phyloP scores from a whole-genome alignment of 2,888 invertebrate species.

The Cynaeus angustus region DNA sequence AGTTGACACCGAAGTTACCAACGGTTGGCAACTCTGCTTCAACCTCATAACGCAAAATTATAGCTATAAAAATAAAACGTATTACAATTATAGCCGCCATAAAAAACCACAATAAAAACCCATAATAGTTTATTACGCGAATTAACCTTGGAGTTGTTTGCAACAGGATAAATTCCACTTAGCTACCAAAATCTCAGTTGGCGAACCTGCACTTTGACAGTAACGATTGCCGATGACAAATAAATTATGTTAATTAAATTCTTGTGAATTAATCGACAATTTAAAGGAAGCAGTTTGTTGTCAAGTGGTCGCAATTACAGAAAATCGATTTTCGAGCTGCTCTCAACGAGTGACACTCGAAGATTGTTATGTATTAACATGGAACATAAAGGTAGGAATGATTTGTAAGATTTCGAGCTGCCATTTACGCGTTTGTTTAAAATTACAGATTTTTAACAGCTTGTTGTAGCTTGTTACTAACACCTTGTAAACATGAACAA shows the following conservation, averaged over 20 bases:
- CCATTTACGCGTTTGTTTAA: no score
- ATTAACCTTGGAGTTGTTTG: not conserved
- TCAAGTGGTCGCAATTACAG: conserved; percentile 7
- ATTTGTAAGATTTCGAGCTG: no score
- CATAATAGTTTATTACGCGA: not conserved
- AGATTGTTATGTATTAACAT: conserved; percentile 18
- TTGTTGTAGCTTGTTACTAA: conserved; percentile 30
- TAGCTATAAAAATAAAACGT: not conserved
- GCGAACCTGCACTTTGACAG: conserved; percentile 21
- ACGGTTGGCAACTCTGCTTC: not conserved
- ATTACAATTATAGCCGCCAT: not conserved
- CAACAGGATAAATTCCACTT: no score
- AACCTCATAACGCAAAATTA: not conserved
- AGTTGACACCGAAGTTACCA: conserved; percentile 1
- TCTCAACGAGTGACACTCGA: not conserved
- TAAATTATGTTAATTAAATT: conserved; percentile 30
- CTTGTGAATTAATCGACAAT: conserved; percentile 20
- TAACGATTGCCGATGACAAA: conserved; percentile 15
- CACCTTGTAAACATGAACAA: conserved; percentile 56
- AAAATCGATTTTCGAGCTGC: conserved; percentile 10
- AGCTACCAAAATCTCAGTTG: conserved; percentile 2
- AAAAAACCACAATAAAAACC: not conserved
- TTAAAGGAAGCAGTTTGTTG: conserved; percentile 23
- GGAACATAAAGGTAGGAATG: conserved; percentile 31
- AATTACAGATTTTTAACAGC: conserved; percentile 24